Evolutionary conservation across 92 coral and sea anemone genomes (phyloP), one percentile per base, ranked within the genome.

Genomic region (Heliopora coerulea): DNA sequence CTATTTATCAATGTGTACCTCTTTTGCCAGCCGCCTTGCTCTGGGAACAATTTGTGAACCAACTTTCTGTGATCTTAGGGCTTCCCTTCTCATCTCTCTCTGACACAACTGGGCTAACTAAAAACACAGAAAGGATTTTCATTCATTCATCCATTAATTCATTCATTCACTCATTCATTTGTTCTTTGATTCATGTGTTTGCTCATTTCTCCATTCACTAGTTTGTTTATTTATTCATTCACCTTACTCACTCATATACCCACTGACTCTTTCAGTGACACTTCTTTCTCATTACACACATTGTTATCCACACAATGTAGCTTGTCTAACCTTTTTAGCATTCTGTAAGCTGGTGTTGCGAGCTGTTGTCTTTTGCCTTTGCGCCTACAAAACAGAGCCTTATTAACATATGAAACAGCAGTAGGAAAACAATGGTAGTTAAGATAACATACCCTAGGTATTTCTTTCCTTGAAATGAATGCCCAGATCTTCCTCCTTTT

Each of bases 21-120:
- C 98, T 79, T 91, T 87, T 3, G 91, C 83, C 37, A 93, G 78
- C 60, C 98, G 72, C 61, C 98, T 81, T 12, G 98, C 98, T 58
- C 91, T 87, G 0, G 95, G 98, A 8, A 81, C 91, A n/a, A 95
- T 88, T 79, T 95, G 99, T 56, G 83, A 83, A 1, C 95, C 80
- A 28, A 95, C 84, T 56, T 90, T 95, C 76, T 95, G 99, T 10
- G 99, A 95, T 15, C 99, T 81, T 74, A 89, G 81, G 28, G 96
- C 99, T 75, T 95, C 99, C 63, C 91, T 81, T 32, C 96, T 83
- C 91, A 89, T 89, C 81, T 95, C 99, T 44, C 89, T 95, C 80
- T 89, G 96, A 77, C 99, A 95, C 49, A 90, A 72, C 78, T 95
- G 99, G 13, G 99, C 99, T 81, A 95, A 86, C 99, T 95, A 68